Percentiles rank a stretch among this genome's conserved stretches.
Evolutionary conservation across 2,888 invertebrate genomes (phyloP).

Genomic region (Celastrina argiolus): DNA sequence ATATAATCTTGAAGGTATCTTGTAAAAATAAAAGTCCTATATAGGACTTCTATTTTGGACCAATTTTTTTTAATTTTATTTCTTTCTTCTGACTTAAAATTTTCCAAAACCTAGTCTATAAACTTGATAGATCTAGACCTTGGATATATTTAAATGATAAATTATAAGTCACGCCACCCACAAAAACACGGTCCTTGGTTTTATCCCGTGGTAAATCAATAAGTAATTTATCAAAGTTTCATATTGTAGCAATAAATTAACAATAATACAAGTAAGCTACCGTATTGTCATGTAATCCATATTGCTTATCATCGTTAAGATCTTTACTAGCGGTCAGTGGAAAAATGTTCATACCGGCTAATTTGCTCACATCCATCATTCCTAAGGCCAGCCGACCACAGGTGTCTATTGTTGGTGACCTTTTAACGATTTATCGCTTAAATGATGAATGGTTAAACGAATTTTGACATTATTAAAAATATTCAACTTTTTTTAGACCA

Average conservation of each 20-base stretch:
- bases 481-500: not conserved
- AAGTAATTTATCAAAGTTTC: slow-evolving; percentile 10
- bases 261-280: slow-evolving; percentile 14
- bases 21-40: no score
- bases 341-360: slow-evolving; percentile 43
- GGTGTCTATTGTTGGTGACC: slow-evolving; percentile 39
- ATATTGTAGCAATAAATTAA: slow-evolving; percentile 16
- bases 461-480: not conserved
- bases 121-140: no score
- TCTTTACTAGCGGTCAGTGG: slow-evolving; percentile 44
- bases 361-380: slow-evolving; percentile 68
- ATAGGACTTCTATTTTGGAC: no score
- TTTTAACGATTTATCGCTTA: slow-evolving; percentile 14
- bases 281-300: slow-evolving; percentile 44
- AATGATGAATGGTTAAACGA: not conserved
- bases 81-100: no score
- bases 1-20: no score
- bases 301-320: slow-evolving; percentile 55
- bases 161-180: not conserved
- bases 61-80: no score
- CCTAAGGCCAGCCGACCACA: slow-evolving; percentile 47
- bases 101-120: no score
- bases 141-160: not conserved
- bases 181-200: slow-evolving; percentile 1
- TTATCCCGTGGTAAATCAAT: slow-evolving; percentile 24